Base-by-base conservation (phyloP, 2,888 invertebrate genomes). In the Cenopis cana region DNA sequence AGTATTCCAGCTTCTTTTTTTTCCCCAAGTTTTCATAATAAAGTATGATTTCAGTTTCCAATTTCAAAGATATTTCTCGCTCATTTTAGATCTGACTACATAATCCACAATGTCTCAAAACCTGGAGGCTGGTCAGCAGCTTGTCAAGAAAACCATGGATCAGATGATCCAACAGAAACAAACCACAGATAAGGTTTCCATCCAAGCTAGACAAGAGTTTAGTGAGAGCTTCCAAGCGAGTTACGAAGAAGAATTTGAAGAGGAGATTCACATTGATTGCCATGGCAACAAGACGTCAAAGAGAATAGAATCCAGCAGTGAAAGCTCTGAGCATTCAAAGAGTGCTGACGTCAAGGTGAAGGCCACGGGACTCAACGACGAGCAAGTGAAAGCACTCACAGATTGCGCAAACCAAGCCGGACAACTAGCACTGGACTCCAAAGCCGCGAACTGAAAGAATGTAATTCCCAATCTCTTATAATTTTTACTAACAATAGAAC, bases 321-420 rank as follows among this genome's bases (percentile, higher is more conserved):
- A 93, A 78, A 93, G 93, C 80, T 90, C 91, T 74, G 92, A 93
- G 77, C 93, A 93, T 75, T 89, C 91, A 49, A 90, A 87, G 77
- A 93, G 93, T 71, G 94, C 94, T 36, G 93, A 94, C 74, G 94
- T 94, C 3, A 77, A 89, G 81, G 94, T 94, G 6, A 94, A 94
- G 75, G 94, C 94, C 9, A 81, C 89, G 9, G 94, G 94, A 24
- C 81, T 94, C 33, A 93, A 92, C 74, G 81, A 90, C 1, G 88
- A 89, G 67, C 94, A 94, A 85, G 86, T 92, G 49, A 88, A 93
- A 79, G 93, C 93, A 8, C 87, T 94, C 38, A 93, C 93, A 9
- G 93, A 93, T 77, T 92, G 93, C 78, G 94, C 94, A 10, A 93
- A 89, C 74, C 80, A 93, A 77, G 93, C 94, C 62, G 93, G 93